Base-by-base conservation (phyloP, 1,140 invertebrate genomes). In the Scaptomyza hsui region DNA sequence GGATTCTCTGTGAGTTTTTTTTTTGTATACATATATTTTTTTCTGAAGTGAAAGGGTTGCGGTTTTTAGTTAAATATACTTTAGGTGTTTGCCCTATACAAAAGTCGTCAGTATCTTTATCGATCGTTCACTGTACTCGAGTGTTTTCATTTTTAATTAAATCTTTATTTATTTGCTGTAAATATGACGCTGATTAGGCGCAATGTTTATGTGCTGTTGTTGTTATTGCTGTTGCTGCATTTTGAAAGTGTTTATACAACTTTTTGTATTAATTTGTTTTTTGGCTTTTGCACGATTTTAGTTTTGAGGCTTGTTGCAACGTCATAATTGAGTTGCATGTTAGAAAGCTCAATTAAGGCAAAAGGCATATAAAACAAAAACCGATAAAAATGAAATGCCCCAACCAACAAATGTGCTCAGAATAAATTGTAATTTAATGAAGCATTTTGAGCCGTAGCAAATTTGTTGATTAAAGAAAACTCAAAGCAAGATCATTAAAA, bases 41-140 rank as follows among this genome's bases (percentile, higher is more conserved):
- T n/a, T n/a, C n/a, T 72, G 41, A 83, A 83, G 79, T 83, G 79
- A 83, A 83, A 85, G 79, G 79, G 65, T 85, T 82, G 59, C 69
- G 68, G 61, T 73, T 77, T 78, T 69, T 67, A 48, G 19, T 72
- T 51, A 39, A 19, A 24, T 48, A 37, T 26, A 45, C 35, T 32
- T 35, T 29, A 19, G 15, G 51, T 24, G 55, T 7, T 24, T 47
- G 21, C 61, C 49, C 51, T 64, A 42, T 19, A 41, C 7, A n/a
- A n/a, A n/a, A n/a, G n/a, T n/a, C n/a, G n/a, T n/a, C n/a, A n/a
- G n/a, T n/a, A n/a, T 45, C 29, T 45, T 61, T 61, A 35, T 21
- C 21, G 32, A 37, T 0, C 12, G 32, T n/a, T 37, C 32, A 37
- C 32, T 37, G 32, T 37, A 37, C 32, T 12, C 2, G 12, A 39